Evolutionary conservation across 1,140 invertebrate genomes (phyloP).

Genomic region (Ctenoplectra terminalis): DNA sequence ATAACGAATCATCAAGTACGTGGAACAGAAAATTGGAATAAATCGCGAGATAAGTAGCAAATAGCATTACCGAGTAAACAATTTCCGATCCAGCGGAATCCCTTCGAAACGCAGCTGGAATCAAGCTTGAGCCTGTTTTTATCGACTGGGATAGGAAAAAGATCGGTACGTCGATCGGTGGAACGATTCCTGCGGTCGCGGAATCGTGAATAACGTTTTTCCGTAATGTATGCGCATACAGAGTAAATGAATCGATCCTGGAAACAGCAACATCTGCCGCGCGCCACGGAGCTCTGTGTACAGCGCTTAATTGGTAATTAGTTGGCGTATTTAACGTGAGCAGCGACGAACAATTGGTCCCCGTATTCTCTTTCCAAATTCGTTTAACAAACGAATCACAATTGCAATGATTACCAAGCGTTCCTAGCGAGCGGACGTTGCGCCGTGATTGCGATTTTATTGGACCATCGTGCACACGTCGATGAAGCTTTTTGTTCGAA

Average conservation of each 20-base stretch:
- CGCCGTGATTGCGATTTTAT: conserved; percentile 61
- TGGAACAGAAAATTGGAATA: not conserved
- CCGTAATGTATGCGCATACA: conserved; percentile 51
- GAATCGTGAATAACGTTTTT: conserved; percentile 12
- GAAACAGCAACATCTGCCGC: conserved; percentile 43
- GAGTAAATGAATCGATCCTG: conserved; percentile 57
- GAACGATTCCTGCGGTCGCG: not conserved
- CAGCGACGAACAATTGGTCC: conserved; percentile 44
- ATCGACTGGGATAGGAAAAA: not conserved
- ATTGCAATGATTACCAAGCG: conserved; percentile 54
- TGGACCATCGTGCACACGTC: conserved; percentile 31
- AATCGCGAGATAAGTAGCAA: conserved; percentile 2
- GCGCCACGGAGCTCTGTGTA: conserved; percentile 50
- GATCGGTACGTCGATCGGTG: not conserved
- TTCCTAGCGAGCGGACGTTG: not conserved
- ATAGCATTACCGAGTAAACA: conserved; percentile 2
- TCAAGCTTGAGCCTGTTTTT: not conserved
- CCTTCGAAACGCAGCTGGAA: not conserved
- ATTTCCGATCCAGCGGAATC: not conserved
- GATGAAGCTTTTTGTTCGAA: conserved; percentile 55
- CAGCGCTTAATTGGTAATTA: conserved; percentile 67
- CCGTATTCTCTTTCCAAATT: conserved; percentile 60
- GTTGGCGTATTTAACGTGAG: conserved; percentile 66
- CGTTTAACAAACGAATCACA: conserved; percentile 62
- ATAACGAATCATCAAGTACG: not conserved